Conservation (phyloP, 2,113 vertebrate species). For the Macquaria ambigua region DNA sequence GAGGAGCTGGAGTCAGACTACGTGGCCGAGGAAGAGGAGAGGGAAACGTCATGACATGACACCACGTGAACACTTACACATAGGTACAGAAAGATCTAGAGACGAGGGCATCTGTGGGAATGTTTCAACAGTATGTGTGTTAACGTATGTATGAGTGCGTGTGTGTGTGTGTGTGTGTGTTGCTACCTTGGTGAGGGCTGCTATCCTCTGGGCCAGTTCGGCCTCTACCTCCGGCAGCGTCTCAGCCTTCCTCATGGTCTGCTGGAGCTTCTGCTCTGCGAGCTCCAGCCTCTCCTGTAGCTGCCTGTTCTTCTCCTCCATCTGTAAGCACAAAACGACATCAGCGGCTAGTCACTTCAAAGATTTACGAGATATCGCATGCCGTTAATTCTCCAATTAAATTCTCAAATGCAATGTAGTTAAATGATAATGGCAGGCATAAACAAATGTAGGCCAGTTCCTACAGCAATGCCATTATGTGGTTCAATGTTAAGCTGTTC, state of each 20-base stretch:
- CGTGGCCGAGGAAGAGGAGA: constrained; percentile 93
- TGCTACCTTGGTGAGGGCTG: constrained; percentile 97
- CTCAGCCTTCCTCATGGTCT: constrained; percentile 99
- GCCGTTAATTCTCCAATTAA: background rate
- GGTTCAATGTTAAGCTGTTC: background rate
- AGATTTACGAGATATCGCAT: no score
- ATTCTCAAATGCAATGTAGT: background rate
- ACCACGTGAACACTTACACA: constrained; percentile 80
- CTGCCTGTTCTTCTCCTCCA: constrained; percentile 99
- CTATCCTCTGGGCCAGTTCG: constrained; percentile 97
- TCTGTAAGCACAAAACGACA: constrained; percentile 78
- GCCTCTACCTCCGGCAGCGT: constrained; percentile 99
- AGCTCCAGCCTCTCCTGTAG: constrained; percentile 96
- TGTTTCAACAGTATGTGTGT: constrained; percentile 12
- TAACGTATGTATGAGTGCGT: background rate
- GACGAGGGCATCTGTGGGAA: constrained; percentile 35
- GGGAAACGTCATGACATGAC: constrained; percentile 93
- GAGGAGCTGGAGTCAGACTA: constrained; percentile 97
- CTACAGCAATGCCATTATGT: background rate
- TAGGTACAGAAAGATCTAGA: constrained; percentile 43
- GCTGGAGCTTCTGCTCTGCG: constrained; percentile 98
- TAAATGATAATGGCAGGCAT: background rate
- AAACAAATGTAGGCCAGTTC: background rate
- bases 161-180: background rate
- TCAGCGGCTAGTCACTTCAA: background rate